Percentiles rank a stretch among this genome's conserved stretches.
Evolutionary conservation across 2,113 vertebrate species (phyloP).

Genomic region (Engystomops pustulosus): DNA sequence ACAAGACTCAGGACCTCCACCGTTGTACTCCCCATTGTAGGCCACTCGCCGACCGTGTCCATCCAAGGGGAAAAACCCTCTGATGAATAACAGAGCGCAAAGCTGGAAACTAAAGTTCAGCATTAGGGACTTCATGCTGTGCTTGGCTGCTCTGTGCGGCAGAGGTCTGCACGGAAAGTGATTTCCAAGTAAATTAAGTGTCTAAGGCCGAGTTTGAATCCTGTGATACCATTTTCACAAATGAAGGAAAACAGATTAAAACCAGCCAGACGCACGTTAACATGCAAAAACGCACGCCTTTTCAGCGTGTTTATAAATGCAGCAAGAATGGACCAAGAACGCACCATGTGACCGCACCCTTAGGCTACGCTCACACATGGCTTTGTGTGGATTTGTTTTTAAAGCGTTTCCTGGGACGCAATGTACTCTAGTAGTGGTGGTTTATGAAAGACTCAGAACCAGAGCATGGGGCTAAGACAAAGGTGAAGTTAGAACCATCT

Average conservation of each 20-base stretch:
- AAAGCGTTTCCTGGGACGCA: too few species aligned
- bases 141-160: neutral
- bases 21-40: constrained; percentile 55
- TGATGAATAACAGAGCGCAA: neutral
- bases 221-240: too few species aligned
- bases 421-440: neutral
- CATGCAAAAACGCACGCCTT: too few species aligned
- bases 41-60: constrained; percentile 35
- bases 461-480: neutral
- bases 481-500: too few species aligned
- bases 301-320: too few species aligned
- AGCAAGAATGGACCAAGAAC: too few species aligned
- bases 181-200: neutral
- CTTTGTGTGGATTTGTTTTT: too few species aligned
- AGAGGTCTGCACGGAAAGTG: neutral
- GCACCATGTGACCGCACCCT: too few species aligned
- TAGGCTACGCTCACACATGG: too few species aligned
- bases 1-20: constrained; percentile 58
- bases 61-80: neutral
- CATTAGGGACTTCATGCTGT: constrained; percentile 16
- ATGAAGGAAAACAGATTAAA: too few species aligned
- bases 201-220: too few species aligned
- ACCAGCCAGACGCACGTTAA: too few species aligned
- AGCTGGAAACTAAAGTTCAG: neutral
- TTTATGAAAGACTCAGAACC: neutral